Evolutionary conservation across 2,888 invertebrate species (phyloP).

Genomic region (Yponomeuta sedellus): DNA sequence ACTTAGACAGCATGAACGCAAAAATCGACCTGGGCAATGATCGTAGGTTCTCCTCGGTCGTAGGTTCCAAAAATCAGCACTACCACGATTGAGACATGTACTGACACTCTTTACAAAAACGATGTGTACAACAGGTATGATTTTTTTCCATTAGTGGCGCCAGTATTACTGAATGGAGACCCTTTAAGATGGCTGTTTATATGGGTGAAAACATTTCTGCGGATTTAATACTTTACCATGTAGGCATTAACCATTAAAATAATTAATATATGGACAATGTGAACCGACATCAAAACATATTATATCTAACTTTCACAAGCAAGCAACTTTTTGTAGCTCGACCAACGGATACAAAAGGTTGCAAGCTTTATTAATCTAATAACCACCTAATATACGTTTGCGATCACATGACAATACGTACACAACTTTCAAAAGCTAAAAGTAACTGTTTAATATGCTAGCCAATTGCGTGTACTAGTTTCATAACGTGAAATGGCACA

Average conservation of each 20-base stretch:
- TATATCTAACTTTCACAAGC: neutral
- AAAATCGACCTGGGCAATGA: too few species aligned
- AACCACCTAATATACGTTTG: neutral
- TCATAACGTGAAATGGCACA: slow-evolving; percentile 7
- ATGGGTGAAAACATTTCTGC: neutral
- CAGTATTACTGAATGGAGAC: too few species aligned
- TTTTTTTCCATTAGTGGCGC: too few species aligned
- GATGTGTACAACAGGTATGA: too few species aligned
- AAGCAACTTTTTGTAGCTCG: neutral
- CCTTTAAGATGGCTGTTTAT: too few species aligned
- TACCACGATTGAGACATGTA: too few species aligned
- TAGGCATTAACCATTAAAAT: neutral
- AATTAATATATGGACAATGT: neutral
- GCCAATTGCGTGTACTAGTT: neutral
- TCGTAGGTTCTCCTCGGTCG: too few species aligned
- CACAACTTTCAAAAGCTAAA: neutral
- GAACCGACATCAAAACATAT: neutral
- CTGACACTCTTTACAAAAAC: too few species aligned
- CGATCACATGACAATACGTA: neutral
- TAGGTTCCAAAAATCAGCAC: too few species aligned
- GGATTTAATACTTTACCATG: neutral
- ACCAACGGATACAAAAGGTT: neutral
- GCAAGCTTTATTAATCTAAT: neutral
- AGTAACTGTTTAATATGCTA: neutral
- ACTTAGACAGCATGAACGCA: too few species aligned